Conservation (phyloP, 2,888 invertebrate genomes). For the Plebejus anna region DNA sequence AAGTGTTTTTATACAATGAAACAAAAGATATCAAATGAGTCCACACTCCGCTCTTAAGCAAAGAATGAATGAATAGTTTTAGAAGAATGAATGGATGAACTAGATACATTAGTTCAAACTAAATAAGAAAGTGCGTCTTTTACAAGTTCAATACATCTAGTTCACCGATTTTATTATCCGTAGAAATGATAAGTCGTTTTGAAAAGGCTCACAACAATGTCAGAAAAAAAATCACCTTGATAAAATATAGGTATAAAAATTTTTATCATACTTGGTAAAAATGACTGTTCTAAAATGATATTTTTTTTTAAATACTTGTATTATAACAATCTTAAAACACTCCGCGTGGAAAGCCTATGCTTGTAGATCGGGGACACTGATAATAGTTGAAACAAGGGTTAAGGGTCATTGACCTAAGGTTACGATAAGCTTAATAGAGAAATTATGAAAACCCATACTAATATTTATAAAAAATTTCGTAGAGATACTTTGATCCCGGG, state of each 20-base stretch:
- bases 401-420: not conserved
- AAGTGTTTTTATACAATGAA: not conserved
- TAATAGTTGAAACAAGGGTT: not conserved
- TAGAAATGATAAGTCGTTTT: no score
- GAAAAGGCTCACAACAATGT: no score
- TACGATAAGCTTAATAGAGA: not conserved
- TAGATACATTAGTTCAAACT: not conserved
- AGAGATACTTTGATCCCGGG: not conserved
- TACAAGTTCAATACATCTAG: no score
- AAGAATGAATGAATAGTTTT: not conserved
- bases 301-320: not conserved
- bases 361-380: not conserved
- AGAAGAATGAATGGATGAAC: not conserved
- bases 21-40: slow-evolving; percentile 2
- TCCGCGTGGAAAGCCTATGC: not conserved
- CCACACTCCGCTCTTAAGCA: not conserved
- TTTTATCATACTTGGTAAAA: no score
- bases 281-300: no score
- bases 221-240: no score
- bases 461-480: not conserved
- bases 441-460: not conserved
- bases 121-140: not conserved
- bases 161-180: no score
- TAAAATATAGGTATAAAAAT: no score
- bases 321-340: not conserved